Evolutionary conservation across 2,113 vertebrate genomes (phyloP).

Genomic region (Odocoileus hemionus): DNA sequence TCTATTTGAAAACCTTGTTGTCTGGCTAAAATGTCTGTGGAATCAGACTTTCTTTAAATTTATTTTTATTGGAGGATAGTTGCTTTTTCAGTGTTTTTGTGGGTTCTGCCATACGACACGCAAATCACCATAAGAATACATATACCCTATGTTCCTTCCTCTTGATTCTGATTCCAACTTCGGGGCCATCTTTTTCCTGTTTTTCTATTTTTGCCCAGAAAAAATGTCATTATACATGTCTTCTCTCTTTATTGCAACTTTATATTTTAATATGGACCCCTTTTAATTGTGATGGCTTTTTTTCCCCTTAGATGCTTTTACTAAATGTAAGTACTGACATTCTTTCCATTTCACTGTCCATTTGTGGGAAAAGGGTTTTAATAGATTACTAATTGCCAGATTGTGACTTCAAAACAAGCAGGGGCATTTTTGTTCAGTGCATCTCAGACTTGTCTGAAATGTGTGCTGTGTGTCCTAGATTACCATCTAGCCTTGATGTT

Average conservation of each 20-base stretch:
- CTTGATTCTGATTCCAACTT: conserved; percentile 44
- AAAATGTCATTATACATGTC: background rate
- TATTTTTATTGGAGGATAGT: background rate
- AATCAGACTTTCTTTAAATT: background rate
- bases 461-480: background rate
- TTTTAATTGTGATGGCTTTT: background rate
- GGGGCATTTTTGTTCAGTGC: background rate
- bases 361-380: conserved; percentile 34
- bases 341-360: conserved; percentile 6
- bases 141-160: background rate
- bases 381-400: conserved; percentile 14
- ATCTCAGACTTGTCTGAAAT: background rate
- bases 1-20: conserved; percentile 51
- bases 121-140: background rate
- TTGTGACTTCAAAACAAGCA: conserved; percentile 30
- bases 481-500: conserved; percentile 1
- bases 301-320: background rate
- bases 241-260: background rate
- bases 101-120: background rate
- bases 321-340: background rate
- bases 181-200: background rate
- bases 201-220: background rate
- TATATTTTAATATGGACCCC: background rate
- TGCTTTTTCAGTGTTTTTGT: background rate
- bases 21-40: conserved; percentile 49